Base-by-base conservation (phyloP, 2,797 vertebrate genomes). In the Scyliorhinus canicula region DNA sequence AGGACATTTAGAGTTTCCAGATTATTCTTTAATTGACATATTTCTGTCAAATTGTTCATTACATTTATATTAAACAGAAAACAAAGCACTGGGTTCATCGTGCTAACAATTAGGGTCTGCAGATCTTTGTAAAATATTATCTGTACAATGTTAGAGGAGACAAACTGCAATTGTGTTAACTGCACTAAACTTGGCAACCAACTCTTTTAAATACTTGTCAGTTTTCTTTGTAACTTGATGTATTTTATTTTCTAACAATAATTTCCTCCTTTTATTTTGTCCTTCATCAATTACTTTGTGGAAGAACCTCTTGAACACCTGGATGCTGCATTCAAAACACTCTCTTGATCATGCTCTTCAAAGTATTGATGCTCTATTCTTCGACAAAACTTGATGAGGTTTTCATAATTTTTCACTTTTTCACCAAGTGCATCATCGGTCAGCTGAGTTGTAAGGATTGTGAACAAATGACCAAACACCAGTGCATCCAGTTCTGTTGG, bases 401-500 rank as follows among this genome's bases (percentile, higher is more conserved):
- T 99, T 96, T 97, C 98, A 97, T 98, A 98, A 97, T 97, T 97
- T 96, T 99, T 99, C 96, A 99, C 97, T 96, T 98, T 97, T 96
- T 99, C 98, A 0, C 97, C 98, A 95, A 99, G 98, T 97, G 98
- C 98, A 0, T 98, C 97, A 77, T 96, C 99, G 95, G 98, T 99
- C 96, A 99, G 97, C 4, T 98, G 97, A 95, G 99, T 99, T 95
- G 99, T 99, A 74, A 99, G 98, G 95, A 99, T 99, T 95, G 99
- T 99, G 97, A 99, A 99, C 55, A 99, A 97, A 96, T 99, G 99
- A 95, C 99, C 99, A 95, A 99, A 99, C 93, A 99, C 99, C 96
- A 98, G 97, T 96, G 98, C 98, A 97, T 98, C 98, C 97, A 99
- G 97, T 97, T 98, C 98, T 96, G 97, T 98, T 96, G 98, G 98